A percentile compares a stretch with the other conserved stretches of the same genome.
These are phyloP conservation scores for Eucera pruinosa DNA, from an alignment of 2,888 invertebrate species.

Conservation along the genomic window DNA sequence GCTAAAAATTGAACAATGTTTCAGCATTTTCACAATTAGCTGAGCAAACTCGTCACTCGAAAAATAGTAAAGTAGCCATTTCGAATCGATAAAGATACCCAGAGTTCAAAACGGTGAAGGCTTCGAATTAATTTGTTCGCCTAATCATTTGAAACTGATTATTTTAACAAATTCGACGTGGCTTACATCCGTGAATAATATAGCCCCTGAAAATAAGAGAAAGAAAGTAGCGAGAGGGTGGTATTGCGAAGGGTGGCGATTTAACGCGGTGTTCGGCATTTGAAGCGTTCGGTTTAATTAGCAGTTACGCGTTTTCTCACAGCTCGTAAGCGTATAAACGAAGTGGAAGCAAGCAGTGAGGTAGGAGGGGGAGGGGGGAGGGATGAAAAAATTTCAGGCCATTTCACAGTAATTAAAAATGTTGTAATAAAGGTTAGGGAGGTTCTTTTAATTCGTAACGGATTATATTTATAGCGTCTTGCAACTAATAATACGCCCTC, in stretches of 20 bases:
- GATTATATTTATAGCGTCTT: constrained; percentile 64
- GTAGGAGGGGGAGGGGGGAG: constrained; percentile 9
- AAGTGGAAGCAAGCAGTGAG: background rate
- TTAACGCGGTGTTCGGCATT: constrained; percentile 64
- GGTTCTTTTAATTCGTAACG: constrained; percentile 75
- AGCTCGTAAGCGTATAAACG: constrained; percentile 73
- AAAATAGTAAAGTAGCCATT: too few species aligned
- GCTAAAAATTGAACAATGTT: too few species aligned
- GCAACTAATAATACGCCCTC: constrained; percentile 61
- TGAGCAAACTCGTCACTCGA: too few species aligned
- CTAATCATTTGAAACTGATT: too few species aligned
- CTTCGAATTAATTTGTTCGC: too few species aligned
- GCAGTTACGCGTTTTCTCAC: constrained; percentile 67
- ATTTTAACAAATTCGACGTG: constrained; percentile 13
- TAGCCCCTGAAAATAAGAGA: background rate
- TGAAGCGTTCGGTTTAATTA: constrained; percentile 78
- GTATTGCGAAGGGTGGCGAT: constrained; percentile 40
- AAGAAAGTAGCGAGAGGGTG: background rate
- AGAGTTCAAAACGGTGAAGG: too few species aligned
- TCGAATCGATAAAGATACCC: too few species aligned
- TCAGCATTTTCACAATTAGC: too few species aligned
- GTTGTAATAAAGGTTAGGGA: constrained; percentile 76
- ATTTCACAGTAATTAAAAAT: constrained; percentile 81
- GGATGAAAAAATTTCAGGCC: constrained; percentile 77
- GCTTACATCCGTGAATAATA: background rate